Evolutionary conservation across 2,113 vertebrate genomes (phyloP).

Genomic region (Antigone vipio): DNA sequence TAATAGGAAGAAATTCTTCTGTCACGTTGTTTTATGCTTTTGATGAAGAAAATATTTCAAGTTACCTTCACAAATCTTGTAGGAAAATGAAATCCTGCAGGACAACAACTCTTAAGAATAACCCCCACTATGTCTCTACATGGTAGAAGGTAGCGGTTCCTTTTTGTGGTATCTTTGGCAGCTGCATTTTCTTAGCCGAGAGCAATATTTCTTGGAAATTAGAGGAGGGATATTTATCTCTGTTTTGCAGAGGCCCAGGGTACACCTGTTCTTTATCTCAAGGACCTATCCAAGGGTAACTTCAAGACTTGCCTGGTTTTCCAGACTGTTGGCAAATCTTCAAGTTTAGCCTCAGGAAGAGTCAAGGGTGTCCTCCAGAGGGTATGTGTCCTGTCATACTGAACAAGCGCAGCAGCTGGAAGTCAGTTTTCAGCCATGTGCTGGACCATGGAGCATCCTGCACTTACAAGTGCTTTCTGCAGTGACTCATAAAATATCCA

Average conservation of each 20-base stretch:
- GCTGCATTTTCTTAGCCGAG: not conserved
- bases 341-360: not conserved
- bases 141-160: not conserved
- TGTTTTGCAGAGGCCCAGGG: not conserved
- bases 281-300: slow-evolving; percentile 7
- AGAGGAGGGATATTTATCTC: not conserved
- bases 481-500: not conserved
- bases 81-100: not conserved
- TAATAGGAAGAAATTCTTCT: slow-evolving; percentile 18
- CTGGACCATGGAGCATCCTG: not conserved
- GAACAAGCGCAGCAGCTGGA: not conserved
- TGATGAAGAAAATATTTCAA: slow-evolving; percentile 12
- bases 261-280: slow-evolving; percentile 36
- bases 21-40: not conserved
- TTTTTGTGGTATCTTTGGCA: not conserved
- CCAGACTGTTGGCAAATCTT: not conserved
- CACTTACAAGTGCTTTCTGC: not conserved
- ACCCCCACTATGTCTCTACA: not conserved
- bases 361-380: not conserved
- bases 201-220: not conserved
- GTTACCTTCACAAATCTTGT: not conserved
- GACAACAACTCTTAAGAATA: not conserved
- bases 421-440: not conserved
- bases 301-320: not conserved
- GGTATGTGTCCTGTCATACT: not conserved